Evolutionary conservation across 1,140 invertebrate genomes (phyloP).

Genomic region (Penaeus chinensis): DNA sequence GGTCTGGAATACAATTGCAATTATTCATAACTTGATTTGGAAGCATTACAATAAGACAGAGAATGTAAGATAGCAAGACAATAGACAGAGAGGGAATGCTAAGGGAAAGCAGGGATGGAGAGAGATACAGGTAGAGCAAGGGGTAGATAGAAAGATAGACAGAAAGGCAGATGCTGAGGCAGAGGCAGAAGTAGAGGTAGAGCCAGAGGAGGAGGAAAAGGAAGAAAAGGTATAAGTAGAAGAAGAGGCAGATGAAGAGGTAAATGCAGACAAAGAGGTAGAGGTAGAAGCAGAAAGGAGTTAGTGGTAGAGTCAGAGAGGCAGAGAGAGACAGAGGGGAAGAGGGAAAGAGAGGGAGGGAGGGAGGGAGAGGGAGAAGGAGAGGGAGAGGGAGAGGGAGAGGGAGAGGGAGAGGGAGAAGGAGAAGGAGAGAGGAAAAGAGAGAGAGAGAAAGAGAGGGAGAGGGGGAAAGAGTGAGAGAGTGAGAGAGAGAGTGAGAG

Average conservation of each 20-base stretch:
- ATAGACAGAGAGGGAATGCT: too few relatives aligned
- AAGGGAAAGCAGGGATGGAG: too few relatives aligned
- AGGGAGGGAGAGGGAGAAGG: not conserved
- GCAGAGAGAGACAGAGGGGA: not conserved
- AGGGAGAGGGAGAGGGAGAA: too few relatives aligned
- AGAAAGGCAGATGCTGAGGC: not conserved
- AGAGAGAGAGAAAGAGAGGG: too few relatives aligned
- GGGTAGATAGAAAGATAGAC: too few relatives aligned
- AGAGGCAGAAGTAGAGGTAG: not conserved
- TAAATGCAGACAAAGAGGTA: not conserved
- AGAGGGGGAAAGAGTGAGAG: too few relatives aligned
- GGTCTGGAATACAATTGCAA: not conserved
- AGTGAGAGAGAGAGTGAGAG: too few relatives aligned
- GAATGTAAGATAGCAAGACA: not conserved
- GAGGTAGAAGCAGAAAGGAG: not conserved
- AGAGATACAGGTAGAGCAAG: too few relatives aligned
- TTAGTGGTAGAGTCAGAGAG: not conserved
- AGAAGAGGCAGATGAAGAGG: not conserved
- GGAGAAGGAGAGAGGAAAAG: too few relatives aligned
- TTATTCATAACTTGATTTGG: not conserved
- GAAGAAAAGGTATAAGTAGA: not conserved
- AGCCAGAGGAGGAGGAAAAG: not conserved
- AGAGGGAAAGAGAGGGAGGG: not conserved
- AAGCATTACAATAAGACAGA: not conserved
- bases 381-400: too few relatives aligned